A percentile compares a stretch with the other conserved stretches of the same genome.
Conservation (phyloP, 2,113 vertebrate species). For the Rhodinocichla rosea region DNA sequence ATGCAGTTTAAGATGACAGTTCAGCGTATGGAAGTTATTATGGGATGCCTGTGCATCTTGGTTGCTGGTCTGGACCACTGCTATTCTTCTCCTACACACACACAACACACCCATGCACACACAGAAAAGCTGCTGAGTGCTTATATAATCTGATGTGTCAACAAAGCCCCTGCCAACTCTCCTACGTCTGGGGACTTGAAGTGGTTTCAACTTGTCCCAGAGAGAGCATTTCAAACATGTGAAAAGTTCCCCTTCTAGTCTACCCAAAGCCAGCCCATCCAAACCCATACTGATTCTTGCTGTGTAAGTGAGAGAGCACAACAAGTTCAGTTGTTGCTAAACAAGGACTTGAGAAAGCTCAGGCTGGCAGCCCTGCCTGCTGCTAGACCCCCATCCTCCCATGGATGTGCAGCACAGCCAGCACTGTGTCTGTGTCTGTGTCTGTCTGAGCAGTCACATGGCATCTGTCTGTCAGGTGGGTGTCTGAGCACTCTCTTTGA, state of each 20-base stretch:
- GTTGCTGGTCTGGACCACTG: background rate
- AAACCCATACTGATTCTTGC: background rate
- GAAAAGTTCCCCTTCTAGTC: background rate
- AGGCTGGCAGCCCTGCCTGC: background rate
- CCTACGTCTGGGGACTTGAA: constrained; percentile 8
- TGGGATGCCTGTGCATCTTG: constrained; percentile 28
- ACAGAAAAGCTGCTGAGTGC: background rate
- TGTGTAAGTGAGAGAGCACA: background rate
- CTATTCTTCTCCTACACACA: constrained; percentile 49
- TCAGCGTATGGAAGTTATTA: constrained; percentile 19
- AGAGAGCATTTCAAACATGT: background rate
- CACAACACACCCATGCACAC: constrained; percentile 12
- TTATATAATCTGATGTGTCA: constrained; percentile 52
- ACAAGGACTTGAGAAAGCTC: background rate
- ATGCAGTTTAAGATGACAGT: constrained; percentile 9
- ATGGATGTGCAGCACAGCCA: rapidly evolving
- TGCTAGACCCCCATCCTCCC: background rate
- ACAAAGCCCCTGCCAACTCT: constrained; percentile 36
- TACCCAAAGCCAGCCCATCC: background rate
- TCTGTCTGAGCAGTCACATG: background rate
- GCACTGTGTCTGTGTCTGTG: background rate
- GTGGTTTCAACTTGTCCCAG: constrained; percentile 6
- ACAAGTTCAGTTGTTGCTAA: background rate
- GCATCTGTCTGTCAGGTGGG: background rate
- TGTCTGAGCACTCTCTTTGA: background rate